Evolutionary conservation across 2,113 vertebrate species (phyloP).

Genomic region (Rynchops niger): DNA sequence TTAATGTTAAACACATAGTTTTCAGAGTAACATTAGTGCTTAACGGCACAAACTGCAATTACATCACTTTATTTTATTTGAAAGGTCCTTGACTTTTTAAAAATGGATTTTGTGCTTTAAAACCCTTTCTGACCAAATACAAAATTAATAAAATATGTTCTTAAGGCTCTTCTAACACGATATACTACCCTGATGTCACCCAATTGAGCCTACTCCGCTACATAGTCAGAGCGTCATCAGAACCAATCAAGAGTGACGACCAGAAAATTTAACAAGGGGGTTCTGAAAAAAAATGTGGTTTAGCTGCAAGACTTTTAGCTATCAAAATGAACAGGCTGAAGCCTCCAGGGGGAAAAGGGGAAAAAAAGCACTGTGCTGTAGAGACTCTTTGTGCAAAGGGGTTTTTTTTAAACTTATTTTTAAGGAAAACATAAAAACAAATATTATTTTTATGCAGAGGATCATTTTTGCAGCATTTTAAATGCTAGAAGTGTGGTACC

Average conservation of each 20-base stretch:
- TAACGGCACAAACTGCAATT: background rate
- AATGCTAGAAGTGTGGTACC: background rate
- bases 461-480: background rate
- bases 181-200: background rate
- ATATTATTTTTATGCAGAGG: rapidly evolving
- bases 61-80: background rate
- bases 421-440: background rate
- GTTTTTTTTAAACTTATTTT: background rate
- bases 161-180: background rate
- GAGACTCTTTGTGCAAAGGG: rapidly evolving
- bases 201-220: background rate
- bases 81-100: background rate
- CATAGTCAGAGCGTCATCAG: background rate
- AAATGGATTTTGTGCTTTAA: background rate
- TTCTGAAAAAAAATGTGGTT: background rate
- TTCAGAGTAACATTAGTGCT: background rate
- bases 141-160: background rate
- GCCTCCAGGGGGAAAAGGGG: rapidly evolving
- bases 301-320: background rate
- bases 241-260: background rate
- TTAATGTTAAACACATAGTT: background rate
- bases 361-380: rapidly evolving
- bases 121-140: background rate
- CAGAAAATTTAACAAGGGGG: background rate
- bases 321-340: background rate